These are phyloP conservation scores for Trachops cirrhosus DNA, from an alignment of 2,797 vertebrate genomes.

Conservation along the genomic window DNA sequence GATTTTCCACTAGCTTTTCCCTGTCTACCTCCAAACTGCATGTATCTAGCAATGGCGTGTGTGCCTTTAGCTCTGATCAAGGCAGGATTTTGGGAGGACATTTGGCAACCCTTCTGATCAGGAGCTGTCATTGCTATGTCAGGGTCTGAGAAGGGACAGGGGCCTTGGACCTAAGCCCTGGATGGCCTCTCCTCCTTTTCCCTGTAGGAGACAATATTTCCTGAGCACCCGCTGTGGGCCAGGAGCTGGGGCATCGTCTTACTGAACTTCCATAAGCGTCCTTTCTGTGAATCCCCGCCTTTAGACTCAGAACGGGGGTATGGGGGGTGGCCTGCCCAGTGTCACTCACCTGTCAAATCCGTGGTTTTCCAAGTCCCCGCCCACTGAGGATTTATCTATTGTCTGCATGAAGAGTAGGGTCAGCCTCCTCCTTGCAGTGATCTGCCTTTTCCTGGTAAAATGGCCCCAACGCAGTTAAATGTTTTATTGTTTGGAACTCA, in stretches of 20 bases:
- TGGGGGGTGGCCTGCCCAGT: too few species aligned
- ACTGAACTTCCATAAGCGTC: background rate
- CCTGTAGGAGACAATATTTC: rapidly evolving
- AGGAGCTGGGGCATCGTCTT: background rate
- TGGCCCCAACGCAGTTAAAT: background rate
- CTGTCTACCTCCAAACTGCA: background rate
- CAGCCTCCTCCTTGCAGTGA: background rate
- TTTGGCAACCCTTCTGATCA: background rate
- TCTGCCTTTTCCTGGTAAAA: background rate
- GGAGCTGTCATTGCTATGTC: background rate
- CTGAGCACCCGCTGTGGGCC: background rate
- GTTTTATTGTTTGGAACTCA: background rate
- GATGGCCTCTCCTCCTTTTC: background rate
- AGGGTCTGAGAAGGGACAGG: background rate
- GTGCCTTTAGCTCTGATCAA: background rate
- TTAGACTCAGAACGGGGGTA: background rate
- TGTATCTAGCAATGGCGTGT: background rate
- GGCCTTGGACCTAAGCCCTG: too few species aligned
- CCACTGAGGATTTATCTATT: background rate
- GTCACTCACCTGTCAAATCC: background rate
- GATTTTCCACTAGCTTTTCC: background rate
- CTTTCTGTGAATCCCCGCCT: background rate
- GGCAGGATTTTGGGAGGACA: background rate
- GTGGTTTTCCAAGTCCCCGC: background rate
- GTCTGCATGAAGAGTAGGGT: background rate